phyloP scores from a whole-genome alignment of 2,797 vertebrate species.

The Gorsachius magnificus region DNA sequence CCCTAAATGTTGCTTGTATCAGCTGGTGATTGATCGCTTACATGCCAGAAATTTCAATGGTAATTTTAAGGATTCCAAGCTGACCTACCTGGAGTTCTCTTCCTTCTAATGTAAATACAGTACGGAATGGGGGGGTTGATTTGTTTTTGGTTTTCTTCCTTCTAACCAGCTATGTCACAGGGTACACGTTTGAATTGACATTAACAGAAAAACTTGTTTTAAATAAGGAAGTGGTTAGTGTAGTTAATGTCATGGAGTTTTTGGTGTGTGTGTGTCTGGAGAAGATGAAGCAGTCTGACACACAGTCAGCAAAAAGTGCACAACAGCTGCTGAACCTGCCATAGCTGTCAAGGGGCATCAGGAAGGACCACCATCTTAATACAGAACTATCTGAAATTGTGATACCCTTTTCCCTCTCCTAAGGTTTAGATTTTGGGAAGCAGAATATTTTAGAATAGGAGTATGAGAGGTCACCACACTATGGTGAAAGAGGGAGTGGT shows the following conservation, averaged over 20 bases:
- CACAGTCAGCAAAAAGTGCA: neutral
- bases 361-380: neutral
- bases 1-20: neutral
- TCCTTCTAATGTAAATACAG: neutral
- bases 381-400: neutral
- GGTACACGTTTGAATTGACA: neutral
- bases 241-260: neutral
- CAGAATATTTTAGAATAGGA: neutral
- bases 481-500: neutral
- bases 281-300: neutral
- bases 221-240: neutral
- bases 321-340: neutral
- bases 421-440: neutral
- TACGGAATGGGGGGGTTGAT: accelerated
- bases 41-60: neutral
- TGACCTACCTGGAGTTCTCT: neutral
- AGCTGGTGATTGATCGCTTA: neutral
- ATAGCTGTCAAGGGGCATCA: neutral
- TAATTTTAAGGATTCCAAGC: neutral
- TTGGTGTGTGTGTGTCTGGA: neutral
- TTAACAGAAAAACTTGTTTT: neutral
- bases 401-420: neutral
- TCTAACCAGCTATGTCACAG: neutral
- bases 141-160: neutral
- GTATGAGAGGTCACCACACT: neutral